phyloP scores from a whole-genome alignment of 2,888 invertebrate species.

The Agapetus fuscipes region DNA sequence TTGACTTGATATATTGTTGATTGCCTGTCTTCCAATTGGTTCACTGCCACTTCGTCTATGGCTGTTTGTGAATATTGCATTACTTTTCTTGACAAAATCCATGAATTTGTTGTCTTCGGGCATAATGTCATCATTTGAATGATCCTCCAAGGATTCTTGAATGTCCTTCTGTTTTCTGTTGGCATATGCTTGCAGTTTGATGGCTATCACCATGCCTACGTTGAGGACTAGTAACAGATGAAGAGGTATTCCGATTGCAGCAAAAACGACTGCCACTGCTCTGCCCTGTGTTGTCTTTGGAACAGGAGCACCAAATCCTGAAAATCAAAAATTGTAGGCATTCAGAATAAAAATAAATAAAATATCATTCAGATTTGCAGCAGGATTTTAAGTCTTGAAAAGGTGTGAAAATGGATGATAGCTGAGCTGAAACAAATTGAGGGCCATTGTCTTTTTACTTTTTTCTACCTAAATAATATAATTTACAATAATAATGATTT shows the following conservation, averaged over 20 bases:
- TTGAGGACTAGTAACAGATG: slow-evolving; percentile 54
- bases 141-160: slow-evolving; percentile 20
- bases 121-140: neutral
- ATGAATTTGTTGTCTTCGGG: slow-evolving; percentile 11
- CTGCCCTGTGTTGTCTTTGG: slow-evolving; percentile 56
- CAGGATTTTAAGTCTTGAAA: too few species aligned
- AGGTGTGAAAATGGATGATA: too few species aligned
- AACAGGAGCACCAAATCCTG: slow-evolving; percentile 65
- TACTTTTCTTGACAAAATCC: slow-evolving; percentile 9
- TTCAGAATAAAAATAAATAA: too few species aligned
- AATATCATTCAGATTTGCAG: too few species aligned
- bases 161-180: slow-evolving; percentile 21
- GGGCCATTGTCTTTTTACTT: too few species aligned
- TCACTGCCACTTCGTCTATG: slow-evolving; percentile 19
- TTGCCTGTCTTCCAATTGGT: slow-evolving; percentile 19
- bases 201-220: slow-evolving; percentile 41
- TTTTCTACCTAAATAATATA: too few species aligned
- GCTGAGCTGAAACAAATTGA: too few species aligned
- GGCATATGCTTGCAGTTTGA: slow-evolving; percentile 37
- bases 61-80: slow-evolving; percentile 9
- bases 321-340: too few species aligned
- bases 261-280: slow-evolving; percentile 52
- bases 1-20: slow-evolving; percentile 18
- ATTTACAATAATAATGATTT: too few species aligned
- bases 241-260: slow-evolving; percentile 54